These are phyloP conservation scores for Abrostola triplasia DNA, from an alignment of 2,888 invertebrate species.

Conservation along the genomic window DNA sequence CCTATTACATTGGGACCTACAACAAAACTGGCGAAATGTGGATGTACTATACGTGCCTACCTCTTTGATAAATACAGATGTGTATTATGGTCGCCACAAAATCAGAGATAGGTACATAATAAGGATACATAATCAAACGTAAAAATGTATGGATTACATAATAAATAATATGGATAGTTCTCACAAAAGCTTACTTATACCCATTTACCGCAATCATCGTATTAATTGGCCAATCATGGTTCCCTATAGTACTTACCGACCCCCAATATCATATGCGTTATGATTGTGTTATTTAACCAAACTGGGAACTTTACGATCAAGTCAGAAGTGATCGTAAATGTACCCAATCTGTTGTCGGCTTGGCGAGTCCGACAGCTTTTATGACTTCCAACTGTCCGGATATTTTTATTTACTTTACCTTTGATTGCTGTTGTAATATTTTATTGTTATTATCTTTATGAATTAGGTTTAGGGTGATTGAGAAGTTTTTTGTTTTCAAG, in stretches of 20 bases:
- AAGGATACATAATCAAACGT: no score
- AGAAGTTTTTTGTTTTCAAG: not conserved
- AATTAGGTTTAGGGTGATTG: not conserved
- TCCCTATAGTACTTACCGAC: not conserved
- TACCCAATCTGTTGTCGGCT: conserved; percentile 14
- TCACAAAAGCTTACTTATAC: no score
- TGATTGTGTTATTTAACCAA: not conserved
- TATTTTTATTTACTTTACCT: conserved; percentile 17
- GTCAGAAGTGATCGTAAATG: conserved; percentile 28
- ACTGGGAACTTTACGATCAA: conserved; percentile 11
- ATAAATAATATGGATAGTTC: no score
- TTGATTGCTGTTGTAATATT: conserved; percentile 36
- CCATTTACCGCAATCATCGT: no score
- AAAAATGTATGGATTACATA: no score
- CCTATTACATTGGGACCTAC: no score
- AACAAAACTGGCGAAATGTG: no score
- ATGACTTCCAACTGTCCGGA: not conserved
- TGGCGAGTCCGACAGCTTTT: conserved; percentile 8
- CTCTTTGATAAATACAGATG: no score
- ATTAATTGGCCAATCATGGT: no score
- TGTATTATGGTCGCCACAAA: no score
- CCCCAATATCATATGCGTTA: not conserved
- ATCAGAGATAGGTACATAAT: no score
- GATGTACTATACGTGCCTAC: no score
- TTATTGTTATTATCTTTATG: conserved; percentile 17